These are phyloP conservation scores for Psylliodes chrysocephalus DNA, from an alignment of 2,888 invertebrate species.

Conservation along the genomic window DNA sequence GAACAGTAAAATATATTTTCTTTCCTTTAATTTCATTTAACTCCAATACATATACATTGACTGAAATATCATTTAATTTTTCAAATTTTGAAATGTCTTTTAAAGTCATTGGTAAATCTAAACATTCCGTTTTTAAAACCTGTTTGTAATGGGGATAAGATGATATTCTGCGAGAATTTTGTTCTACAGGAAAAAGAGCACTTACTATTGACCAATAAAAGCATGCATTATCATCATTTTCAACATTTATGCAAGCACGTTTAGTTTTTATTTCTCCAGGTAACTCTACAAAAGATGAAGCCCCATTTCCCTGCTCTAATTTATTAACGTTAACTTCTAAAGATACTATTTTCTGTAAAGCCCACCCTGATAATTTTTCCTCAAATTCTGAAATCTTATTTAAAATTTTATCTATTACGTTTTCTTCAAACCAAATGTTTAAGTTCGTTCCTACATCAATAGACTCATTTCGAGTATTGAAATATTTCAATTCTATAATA, in stretches of 20 bases:
- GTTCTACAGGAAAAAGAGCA: not conserved
- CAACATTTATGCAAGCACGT: not conserved
- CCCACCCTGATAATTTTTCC: constrained; percentile 45
- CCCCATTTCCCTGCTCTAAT: constrained; percentile 36
- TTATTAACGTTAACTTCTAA: constrained; percentile 41
- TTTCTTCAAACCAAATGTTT: constrained; percentile 38
- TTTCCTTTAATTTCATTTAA: no score
- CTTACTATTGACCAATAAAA: not conserved
- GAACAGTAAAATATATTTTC: no score
- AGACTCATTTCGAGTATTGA: constrained; percentile 38
- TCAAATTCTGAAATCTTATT: constrained; percentile 48
- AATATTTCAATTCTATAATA: constrained; percentile 42
- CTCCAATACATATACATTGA: no score
- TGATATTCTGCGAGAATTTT: not conserved
- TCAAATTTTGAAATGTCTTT: no score
- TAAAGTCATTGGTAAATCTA: no score
- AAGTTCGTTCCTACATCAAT: constrained; percentile 38
- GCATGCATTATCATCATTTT: not conserved
- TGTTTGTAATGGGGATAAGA: not conserved
- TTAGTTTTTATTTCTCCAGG: constrained; percentile 39
- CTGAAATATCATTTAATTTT: no score
- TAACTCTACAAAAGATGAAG: constrained; percentile 44
- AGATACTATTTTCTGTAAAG: constrained; percentile 39
- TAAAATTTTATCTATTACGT: constrained; percentile 37
- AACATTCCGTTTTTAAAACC: no score